Evolutionary conservation across 2,797 vertebrate species (phyloP).

Genomic region (Pseudotriccus pelzelni): DNA sequence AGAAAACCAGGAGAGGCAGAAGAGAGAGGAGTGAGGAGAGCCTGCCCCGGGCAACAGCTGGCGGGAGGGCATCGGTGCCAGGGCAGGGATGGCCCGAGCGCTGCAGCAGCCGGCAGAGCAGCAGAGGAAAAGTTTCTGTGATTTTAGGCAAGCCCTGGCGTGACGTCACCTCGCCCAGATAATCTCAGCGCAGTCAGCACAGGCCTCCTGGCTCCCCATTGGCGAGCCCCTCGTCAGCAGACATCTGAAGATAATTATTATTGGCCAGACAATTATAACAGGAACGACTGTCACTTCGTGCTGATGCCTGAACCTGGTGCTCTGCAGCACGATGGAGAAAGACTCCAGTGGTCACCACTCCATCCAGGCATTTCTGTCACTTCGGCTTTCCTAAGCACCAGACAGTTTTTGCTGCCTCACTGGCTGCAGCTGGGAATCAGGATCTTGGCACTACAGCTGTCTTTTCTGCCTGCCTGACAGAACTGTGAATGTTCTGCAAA

Average conservation of each 20-base stretch:
- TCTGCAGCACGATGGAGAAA: slow-evolving; percentile 28
- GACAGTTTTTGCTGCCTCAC: slow-evolving; percentile 2
- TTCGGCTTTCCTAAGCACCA: not conserved
- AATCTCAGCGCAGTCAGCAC: slow-evolving; percentile 79
- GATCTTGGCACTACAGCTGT: not conserved
- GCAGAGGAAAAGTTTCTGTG: slow-evolving; percentile 60
- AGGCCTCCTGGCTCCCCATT: slow-evolving; percentile 83
- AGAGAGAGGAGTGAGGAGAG: not conserved
- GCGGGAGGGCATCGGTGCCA: not conserved
- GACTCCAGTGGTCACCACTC: not conserved
- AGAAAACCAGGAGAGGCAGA: not conserved
- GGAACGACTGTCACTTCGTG: slow-evolving; percentile 68
- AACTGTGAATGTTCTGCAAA: not conserved
- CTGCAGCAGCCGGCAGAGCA: not conserved
- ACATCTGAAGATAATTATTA: slow-evolving; percentile 90
- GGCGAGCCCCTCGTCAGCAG: slow-evolving; percentile 90
- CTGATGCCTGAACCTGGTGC: slow-evolving; percentile 52
- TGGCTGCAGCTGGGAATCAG: not conserved
- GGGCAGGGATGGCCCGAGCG: not conserved
- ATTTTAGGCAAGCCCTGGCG: slow-evolving; percentile 73
- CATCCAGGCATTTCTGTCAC: not conserved
- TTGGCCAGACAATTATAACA: slow-evolving; percentile 83
- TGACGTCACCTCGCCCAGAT: slow-evolving; percentile 74
- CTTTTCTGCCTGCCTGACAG: not conserved
- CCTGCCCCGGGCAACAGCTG: not conserved